phyloP scores from a whole-genome alignment of 2,113 vertebrate species.

The Saguinus midas region DNA sequence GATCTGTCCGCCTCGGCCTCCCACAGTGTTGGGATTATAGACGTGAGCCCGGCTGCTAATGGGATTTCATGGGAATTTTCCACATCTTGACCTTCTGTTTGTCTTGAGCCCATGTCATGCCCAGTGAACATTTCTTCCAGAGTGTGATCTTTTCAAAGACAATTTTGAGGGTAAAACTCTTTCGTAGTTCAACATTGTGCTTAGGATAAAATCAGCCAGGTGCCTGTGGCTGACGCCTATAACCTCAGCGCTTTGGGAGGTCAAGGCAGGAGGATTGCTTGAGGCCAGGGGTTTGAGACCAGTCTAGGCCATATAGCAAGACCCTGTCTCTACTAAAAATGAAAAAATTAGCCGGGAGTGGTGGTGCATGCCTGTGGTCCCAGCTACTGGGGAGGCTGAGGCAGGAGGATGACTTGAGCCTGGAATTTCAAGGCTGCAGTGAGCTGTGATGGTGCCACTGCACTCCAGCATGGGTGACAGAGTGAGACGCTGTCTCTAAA shows the following conservation, averaged over 20 bases:
- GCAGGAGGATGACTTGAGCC: background rate
- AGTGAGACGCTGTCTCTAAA: background rate
- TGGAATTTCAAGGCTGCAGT: background rate
- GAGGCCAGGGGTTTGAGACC: background rate
- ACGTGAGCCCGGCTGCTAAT: too few relatives aligned
- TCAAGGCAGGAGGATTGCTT: background rate
- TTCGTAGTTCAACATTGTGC: rapidly evolving
- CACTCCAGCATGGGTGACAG: background rate
- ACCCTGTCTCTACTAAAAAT: background rate
- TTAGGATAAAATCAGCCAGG: background rate
- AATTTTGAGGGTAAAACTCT: background rate
- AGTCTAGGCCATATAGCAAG: background rate
- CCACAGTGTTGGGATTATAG: too few relatives aligned
- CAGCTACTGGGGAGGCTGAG: background rate
- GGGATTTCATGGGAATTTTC: background rate
- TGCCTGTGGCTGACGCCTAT: background rate
- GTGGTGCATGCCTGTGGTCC: background rate
- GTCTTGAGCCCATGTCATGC: background rate
- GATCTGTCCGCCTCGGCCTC: too few relatives aligned
- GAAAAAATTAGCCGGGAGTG: background rate
- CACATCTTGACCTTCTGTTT: rapidly evolving
- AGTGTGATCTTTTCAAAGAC: background rate
- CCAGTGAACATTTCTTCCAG: background rate
- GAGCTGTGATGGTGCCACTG: background rate
- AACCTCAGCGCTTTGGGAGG: background rate